These are phyloP conservation scores for Caenorhabditis macrosperma DNA, from an alignment of 2,888 invertebrate species.

Conservation along the genomic window DNA sequence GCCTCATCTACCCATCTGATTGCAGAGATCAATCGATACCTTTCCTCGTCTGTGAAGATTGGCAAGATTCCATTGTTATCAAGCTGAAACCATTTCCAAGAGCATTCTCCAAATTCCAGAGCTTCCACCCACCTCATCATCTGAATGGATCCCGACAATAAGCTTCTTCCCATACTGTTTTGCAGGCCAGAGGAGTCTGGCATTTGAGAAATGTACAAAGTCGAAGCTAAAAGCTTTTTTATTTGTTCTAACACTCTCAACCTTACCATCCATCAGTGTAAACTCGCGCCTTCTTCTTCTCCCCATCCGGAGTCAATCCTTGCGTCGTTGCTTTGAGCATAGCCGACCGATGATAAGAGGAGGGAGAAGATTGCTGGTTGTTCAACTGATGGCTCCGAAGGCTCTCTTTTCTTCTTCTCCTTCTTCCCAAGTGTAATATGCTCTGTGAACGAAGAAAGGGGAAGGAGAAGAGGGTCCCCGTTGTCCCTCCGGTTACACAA, in stretches of 20 bases:
- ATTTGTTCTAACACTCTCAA: neutral
- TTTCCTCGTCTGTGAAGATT: slow-evolving; percentile 87
- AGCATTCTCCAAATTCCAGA: neutral
- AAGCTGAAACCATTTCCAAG: slow-evolving; percentile 30
- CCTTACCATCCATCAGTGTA: slow-evolving; percentile 73
- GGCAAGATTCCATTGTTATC: slow-evolving; percentile 80
- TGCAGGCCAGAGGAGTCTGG: slow-evolving; percentile 95
- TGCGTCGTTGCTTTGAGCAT: slow-evolving; percentile 28
- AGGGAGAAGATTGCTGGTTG: slow-evolving; percentile 4
- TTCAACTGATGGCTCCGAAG: slow-evolving; percentile 33
- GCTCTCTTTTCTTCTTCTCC: slow-evolving; percentile 24
- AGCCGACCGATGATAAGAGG: slow-evolving; percentile 11
- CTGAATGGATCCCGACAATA: slow-evolving; percentile 56
- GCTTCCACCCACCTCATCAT: slow-evolving; percentile 45
- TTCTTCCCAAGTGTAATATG: slow-evolving; percentile 21
- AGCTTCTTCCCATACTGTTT: slow-evolving; percentile 90
- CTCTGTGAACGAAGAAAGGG: slow-evolving; percentile 36
- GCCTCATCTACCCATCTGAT: slow-evolving; percentile 99
- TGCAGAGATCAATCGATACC: slow-evolving; percentile 95
- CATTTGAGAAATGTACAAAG: slow-evolving; percentile 99
- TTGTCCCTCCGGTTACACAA: slow-evolving; percentile 50
- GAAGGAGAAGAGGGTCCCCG: slow-evolving; percentile 7
- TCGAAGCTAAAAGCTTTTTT: slow-evolving; percentile 87
- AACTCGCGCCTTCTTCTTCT: slow-evolving; percentile 63
- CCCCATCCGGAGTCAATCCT: slow-evolving; percentile 51